These are phyloP conservation scores for Heliothis virescens DNA, from an alignment of 1,140 invertebrate species.

Conservation along the genomic window DNA sequence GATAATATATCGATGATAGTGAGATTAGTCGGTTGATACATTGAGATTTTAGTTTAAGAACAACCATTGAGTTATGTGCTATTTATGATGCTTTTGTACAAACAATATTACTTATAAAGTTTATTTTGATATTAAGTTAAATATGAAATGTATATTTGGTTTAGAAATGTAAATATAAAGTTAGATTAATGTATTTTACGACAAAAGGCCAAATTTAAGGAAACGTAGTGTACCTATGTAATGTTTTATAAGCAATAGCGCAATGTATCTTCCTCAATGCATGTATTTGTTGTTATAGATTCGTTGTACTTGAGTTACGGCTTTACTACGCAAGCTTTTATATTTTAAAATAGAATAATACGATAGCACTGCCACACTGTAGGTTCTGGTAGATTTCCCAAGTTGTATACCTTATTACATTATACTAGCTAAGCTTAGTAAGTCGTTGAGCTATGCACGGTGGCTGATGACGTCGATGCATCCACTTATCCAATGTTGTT, in stretches of 20 bases:
- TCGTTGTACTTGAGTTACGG: too few relatives aligned
- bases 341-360: neutral
- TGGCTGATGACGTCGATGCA: neutral
- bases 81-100: constrained; percentile 42
- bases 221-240: neutral
- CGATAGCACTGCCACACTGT: neutral
- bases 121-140: constrained; percentile 33
- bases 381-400: neutral
- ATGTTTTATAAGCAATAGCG: neutral
- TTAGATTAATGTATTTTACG: constrained; percentile 22
- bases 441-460: neutral
- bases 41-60: constrained; percentile 30
- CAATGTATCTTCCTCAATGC: neutral
- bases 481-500: neutral
- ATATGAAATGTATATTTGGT: constrained; percentile 49
- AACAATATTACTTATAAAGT: constrained; percentile 21
- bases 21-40: constrained; percentile 3
- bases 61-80: constrained; percentile 10
- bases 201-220: neutral
- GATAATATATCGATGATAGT: neutral
- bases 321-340: neutral
- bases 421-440: neutral
- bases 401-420: neutral
- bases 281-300: neutral
- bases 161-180: constrained; percentile 40